phyloP scores from a whole-genome alignment of 1,140 invertebrate species.

The Drosophila albomicans region DNA sequence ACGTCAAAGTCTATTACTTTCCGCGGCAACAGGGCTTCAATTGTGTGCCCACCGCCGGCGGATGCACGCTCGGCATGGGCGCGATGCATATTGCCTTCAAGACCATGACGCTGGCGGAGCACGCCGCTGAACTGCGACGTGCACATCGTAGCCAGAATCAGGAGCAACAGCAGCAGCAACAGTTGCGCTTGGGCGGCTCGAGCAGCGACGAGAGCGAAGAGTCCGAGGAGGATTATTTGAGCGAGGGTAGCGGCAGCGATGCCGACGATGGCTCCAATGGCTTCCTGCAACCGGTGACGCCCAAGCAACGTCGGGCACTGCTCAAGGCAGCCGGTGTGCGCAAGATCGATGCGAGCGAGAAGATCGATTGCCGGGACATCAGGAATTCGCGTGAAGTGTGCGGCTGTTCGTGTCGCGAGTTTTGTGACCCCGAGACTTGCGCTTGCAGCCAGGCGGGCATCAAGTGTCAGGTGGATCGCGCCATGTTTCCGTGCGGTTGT shows the following conservation, averaged over 20 bases:
- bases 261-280: conserved; percentile 96
- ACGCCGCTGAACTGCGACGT: conserved; percentile 94
- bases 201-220: conserved; percentile 92
- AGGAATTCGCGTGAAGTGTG: conserved; percentile 96
- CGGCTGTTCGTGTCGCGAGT: conserved; percentile 97
- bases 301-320: conserved; percentile 94
- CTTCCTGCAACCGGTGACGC: conserved; percentile 96
- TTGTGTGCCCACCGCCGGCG: conserved; percentile 98
- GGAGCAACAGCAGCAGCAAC: conserved; percentile 90
- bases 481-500: conserved; percentile 98
- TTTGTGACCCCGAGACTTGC: conserved; percentile 98
- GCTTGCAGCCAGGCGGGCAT: conserved; percentile 97
- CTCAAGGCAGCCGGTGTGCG: conserved; percentile 95
- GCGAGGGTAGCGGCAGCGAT: conserved; percentile 93
- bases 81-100: conserved; percentile 91
- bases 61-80: conserved; percentile 98
- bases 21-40: conserved; percentile 98
- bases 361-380: conserved; percentile 97
- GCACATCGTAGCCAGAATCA: conserved; percentile 92
- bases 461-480: conserved; percentile 97
- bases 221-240: conserved; percentile 91
- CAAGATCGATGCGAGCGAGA: conserved; percentile 97
- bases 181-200: conserved; percentile 59
- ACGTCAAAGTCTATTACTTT: conserved; percentile 98
- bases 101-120: conserved; percentile 89